Conservation (phyloP, 2,888 invertebrate species). For the Ametastegia equiseti region DNA sequence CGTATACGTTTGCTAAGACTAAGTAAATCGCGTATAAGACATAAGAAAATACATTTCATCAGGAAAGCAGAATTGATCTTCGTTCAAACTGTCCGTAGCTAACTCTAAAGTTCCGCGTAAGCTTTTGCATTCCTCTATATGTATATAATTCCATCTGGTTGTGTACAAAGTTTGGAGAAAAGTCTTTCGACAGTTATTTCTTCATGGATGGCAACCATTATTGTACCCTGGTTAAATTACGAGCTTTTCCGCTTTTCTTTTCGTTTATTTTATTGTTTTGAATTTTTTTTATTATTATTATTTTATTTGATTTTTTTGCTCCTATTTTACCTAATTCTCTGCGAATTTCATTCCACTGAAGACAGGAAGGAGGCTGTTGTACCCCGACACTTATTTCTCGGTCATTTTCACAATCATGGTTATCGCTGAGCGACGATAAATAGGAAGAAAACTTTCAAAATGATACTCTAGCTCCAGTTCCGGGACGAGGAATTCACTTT, state of each 20-base stretch:
- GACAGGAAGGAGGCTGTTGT: too few species aligned
- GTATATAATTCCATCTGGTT: slow-evolving; percentile 8
- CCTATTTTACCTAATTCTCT: too few species aligned
- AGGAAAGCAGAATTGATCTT: neutral
- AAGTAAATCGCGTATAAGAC: neutral
- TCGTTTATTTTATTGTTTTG: slow-evolving; percentile 48
- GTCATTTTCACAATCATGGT: slow-evolving; percentile 37
- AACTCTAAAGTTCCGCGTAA: neutral
- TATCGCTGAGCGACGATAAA: slow-evolving; percentile 35
- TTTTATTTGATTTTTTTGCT: too few species aligned
- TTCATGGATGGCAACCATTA: neutral
- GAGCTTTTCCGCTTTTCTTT: slow-evolving; percentile 13
- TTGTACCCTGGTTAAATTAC: slow-evolving; percentile 1
- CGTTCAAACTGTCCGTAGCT: neutral
- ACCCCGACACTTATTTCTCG: neutral
- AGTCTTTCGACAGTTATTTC: neutral
- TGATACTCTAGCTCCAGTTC: neutral
- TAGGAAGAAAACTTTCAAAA: slow-evolving; percentile 16
- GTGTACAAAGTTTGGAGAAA: neutral
- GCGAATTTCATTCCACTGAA: too few species aligned
- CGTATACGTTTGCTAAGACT: neutral
- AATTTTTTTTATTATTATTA: slow-evolving; percentile 51
- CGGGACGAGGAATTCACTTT: neutral
- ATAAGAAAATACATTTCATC: slow-evolving; percentile 22
- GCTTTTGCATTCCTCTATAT: neutral